These are phyloP conservation scores for Nasalis larvatus DNA, from an alignment of 2,113 vertebrate genomes.

Conservation along the genomic window DNA sequence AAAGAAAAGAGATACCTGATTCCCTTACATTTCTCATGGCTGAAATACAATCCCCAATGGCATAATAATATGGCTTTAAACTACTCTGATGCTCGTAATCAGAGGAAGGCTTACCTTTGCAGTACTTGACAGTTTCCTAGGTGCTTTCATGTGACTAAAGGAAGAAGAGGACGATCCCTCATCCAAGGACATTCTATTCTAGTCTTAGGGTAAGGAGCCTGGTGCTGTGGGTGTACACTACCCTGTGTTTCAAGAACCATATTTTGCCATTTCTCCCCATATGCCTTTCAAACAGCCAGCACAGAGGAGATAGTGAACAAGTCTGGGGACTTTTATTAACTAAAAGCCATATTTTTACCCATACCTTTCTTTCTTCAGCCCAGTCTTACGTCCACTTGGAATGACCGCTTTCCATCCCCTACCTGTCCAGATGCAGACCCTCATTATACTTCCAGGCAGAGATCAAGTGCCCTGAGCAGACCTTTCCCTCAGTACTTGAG, in stretches of 20 bases:
- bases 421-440: not conserved
- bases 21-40: not conserved
- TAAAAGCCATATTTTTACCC: not conserved
- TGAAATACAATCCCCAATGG: not conserved
- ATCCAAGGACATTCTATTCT: not conserved
- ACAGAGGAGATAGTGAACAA: not conserved
- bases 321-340: not conserved
- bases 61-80: not conserved
- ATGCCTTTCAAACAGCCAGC: not conserved
- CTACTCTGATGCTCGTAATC: fast-evolving
- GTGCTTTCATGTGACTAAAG: no score
- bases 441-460: not conserved
- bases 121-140: fast-evolving
- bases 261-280: not conserved
- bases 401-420: not conserved
- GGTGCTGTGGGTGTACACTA: not conserved
- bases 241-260: not conserved
- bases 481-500: no score
- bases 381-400: not conserved
- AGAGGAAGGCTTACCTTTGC: fast-evolving
- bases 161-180: not conserved
- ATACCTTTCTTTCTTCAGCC: not conserved
- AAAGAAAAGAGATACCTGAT: not conserved
- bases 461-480: not conserved
- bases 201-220: not conserved